Evolutionary conservation across 2,888 invertebrate genomes (phyloP).

Genomic region (Serrognathus titanus): DNA sequence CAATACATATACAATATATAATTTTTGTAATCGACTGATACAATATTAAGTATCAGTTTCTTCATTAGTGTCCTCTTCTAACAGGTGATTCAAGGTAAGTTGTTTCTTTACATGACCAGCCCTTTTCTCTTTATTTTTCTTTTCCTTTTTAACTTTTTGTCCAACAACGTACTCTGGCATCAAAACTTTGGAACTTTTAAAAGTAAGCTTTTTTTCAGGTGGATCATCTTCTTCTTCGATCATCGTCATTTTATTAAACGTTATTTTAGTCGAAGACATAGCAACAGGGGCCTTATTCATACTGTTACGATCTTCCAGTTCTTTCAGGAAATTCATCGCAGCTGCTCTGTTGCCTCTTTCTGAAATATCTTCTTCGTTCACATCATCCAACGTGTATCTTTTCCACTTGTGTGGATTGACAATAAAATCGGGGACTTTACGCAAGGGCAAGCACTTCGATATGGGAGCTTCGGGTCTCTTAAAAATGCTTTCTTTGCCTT

Average conservation of each 20-base stretch:
- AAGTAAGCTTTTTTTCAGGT: conserved; percentile 49
- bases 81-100: conserved; percentile 56
- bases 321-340: conserved; percentile 71
- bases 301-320: conserved; percentile 55
- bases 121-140: conserved; percentile 32
- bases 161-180: conserved; percentile 85
- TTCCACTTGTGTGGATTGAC: conserved; percentile 80
- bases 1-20: too few relatives aligned
- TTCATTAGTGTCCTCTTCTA: conserved; percentile 42
- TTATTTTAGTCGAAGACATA: conserved; percentile 36
- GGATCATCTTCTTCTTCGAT: conserved; percentile 22
- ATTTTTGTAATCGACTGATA: too few relatives aligned
- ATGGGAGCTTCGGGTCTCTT: conserved; percentile 69
- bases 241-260: conserved; percentile 35
- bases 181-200: conserved; percentile 66
- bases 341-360: conserved; percentile 74
- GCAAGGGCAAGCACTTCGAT: conserved; percentile 54
- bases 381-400: conserved; percentile 76
- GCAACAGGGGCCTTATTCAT: conserved; percentile 24
- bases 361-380: conserved; percentile 70
- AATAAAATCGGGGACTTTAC: conserved; percentile 55
- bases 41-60: too few relatives aligned
- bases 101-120: conserved; percentile 35
- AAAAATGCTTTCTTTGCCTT: conserved; percentile 75
- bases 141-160: conserved; percentile 54